Evolutionary conservation across 2,888 invertebrate genomes (phyloP).

Genomic region (Zygothrica quintamaculata): DNA sequence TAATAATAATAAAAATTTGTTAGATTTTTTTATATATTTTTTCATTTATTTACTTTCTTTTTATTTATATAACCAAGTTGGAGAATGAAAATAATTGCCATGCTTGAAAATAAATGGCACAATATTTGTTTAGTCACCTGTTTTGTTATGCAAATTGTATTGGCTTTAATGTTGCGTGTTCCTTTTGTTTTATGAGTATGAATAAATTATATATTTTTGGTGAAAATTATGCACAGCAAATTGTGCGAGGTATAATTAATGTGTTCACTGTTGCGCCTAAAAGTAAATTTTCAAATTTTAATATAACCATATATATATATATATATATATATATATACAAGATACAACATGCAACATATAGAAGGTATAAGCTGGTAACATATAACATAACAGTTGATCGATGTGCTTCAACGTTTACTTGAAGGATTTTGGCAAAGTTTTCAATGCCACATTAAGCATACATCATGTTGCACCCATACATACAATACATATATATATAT

Average conservation of each 20-base stretch:
- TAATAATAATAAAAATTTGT: no score
- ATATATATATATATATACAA: no score
- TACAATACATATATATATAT: background rate
- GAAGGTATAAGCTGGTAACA: no score
- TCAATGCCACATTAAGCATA: constrained; percentile 30
- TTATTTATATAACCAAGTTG: no score
- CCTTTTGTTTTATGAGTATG: constrained; percentile 19
- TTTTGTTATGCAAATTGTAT: constrained; percentile 15
- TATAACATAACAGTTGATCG: no score
- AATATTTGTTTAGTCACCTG: constrained; percentile 10
- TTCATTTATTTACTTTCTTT: no score
- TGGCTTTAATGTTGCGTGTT: constrained; percentile 2
- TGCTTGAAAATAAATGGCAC: background rate
- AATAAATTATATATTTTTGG: constrained; percentile 34
- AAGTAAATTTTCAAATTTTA: constrained; percentile 8
- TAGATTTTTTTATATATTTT: no score
- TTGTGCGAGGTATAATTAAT: constrained; percentile 42
- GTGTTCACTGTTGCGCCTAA: constrained; percentile 11
- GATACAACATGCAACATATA: no score
- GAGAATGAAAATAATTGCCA: background rate
- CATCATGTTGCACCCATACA: constrained; percentile 26
- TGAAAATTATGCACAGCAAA: constrained; percentile 33
- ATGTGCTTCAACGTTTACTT: background rate
- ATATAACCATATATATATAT: background rate
- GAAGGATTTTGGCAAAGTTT: background rate